Evolutionary conservation across 2,888 invertebrate species (phyloP).

Genomic region (Helicoverpa assulta): DNA sequence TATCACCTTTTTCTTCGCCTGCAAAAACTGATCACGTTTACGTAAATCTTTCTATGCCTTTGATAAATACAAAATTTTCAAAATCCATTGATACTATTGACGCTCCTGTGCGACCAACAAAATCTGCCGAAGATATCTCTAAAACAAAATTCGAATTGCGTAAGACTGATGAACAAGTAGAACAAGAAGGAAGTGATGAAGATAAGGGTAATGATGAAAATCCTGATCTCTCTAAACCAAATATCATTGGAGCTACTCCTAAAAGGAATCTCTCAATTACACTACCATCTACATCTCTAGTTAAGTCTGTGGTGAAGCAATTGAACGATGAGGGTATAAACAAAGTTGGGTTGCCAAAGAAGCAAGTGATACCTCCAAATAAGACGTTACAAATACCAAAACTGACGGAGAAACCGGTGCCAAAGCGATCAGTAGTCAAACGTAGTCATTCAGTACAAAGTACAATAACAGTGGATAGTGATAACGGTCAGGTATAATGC

Average conservation of each 20-base stretch:
- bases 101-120: slow-evolving; percentile 79
- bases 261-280: slow-evolving; percentile 78
- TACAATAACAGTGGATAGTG: slow-evolving; percentile 76
- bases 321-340: slow-evolving; percentile 80
- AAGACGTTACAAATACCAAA: slow-evolving; percentile 89
- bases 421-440: slow-evolving; percentile 83
- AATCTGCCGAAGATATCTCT: slow-evolving; percentile 81
- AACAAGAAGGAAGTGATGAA: slow-evolving; percentile 55
- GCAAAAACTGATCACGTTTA: slow-evolving; percentile 89
- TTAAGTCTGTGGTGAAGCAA: slow-evolving; percentile 84
- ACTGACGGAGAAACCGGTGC: slow-evolving; percentile 85
- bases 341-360: slow-evolving; percentile 82
- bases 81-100: slow-evolving; percentile 80
- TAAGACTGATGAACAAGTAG: slow-evolving; percentile 55
- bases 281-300: slow-evolving; percentile 85
- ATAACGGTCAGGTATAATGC: slow-evolving; percentile 86
- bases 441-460: slow-evolving; percentile 87
- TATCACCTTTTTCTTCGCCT: slow-evolving; percentile 79
- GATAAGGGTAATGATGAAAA: slow-evolving; percentile 64
- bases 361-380: slow-evolving; percentile 85
- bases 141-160: slow-evolving; percentile 61
- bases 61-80: slow-evolving; percentile 77
- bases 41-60: slow-evolving; percentile 90
- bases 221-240: slow-evolving; percentile 76
- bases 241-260: slow-evolving; percentile 86